A percentile compares a stretch with the other conserved stretches of the same genome.
Evolutionary conservation across 2,797 vertebrate species (phyloP).

Genomic region (Pangasius mekongensis): DNA sequence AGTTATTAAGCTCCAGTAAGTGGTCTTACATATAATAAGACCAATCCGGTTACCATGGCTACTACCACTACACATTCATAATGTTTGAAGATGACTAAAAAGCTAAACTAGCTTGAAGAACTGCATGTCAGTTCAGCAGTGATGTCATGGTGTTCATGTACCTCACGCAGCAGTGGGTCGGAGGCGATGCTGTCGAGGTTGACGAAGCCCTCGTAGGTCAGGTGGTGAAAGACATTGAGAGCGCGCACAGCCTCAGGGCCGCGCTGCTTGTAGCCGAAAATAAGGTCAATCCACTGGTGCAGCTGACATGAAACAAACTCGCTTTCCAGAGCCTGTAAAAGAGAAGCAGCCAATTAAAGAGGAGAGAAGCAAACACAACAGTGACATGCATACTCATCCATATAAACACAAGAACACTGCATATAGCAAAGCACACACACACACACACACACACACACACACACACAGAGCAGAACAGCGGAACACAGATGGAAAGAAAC

Average conservation of each 20-base stretch:
- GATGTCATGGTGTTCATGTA: slow-evolving; percentile 66
- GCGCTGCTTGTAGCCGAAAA: slow-evolving; percentile 99
- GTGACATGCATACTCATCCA: slow-evolving; percentile 5
- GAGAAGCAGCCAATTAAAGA: slow-evolving; percentile 73
- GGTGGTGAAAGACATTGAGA: slow-evolving; percentile 96
- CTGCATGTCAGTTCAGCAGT: slow-evolving; percentile 59
- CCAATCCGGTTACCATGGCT: background rate
- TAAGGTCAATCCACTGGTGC: slow-evolving; percentile 99
- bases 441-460: background rate
- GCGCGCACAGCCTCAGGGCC: slow-evolving; percentile 94
- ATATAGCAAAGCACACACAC: background rate
- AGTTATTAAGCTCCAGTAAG: background rate
- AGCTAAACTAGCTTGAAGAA: background rate
- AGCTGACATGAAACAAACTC: slow-evolving; percentile 99
- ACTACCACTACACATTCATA: background rate
- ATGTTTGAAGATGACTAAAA: background rate
- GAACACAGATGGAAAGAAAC: background rate
- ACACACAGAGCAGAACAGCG: background rate
- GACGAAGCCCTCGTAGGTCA: slow-evolving; percentile 94
- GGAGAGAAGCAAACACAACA: slow-evolving; percentile 55
- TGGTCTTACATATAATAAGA: background rate
- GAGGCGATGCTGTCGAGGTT: slow-evolving; percentile 90
- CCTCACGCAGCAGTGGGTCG: slow-evolving; percentile 90
- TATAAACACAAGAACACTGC: background rate
- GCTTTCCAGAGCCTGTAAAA: slow-evolving; percentile 93